phyloP scores from a whole-genome alignment of 2,888 invertebrate species.

The Phaedon cochleariae region DNA sequence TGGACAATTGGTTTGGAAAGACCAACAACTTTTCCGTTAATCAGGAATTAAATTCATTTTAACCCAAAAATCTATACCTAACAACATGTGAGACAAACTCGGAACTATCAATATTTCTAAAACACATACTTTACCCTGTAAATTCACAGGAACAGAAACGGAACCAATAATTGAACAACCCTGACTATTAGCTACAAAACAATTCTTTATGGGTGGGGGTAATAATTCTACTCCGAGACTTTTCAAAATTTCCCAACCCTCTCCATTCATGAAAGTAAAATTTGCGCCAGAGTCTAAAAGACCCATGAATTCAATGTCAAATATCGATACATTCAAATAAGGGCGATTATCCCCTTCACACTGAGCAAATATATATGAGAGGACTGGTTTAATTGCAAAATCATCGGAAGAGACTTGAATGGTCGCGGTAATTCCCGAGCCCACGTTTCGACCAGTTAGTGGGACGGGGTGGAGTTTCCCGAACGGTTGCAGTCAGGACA shows the following conservation, averaged over 20 bases:
- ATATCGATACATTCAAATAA: slow-evolving; percentile 4
- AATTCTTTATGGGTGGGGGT: too few species aligned
- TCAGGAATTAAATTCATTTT: too few species aligned
- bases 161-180: slow-evolving; percentile 7
- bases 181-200: background rate
- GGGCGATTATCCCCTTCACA: slow-evolving; percentile 8
- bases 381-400: too few species aligned
- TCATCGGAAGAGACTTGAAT: background rate
- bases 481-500: background rate
- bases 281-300: slow-evolving; percentile 12
- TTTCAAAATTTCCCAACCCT: background rate
- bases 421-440: background rate
- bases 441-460: background rate
- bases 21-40: too few species aligned
- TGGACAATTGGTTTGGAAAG: background rate
- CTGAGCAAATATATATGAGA: background rate
- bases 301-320: background rate
- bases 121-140: background rate
- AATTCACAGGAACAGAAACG: slow-evolving; percentile 3
- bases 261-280: background rate
- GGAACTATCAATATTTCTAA: background rate
- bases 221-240: too few species aligned
- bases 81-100: background rate
- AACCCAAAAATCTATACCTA: slow-evolving; percentile 3
- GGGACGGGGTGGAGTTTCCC: slow-evolving; percentile 5